These are phyloP conservation scores for Oenanthe oenanthe DNA, from an alignment of 2,113 vertebrate species.

Conservation along the genomic window DNA sequence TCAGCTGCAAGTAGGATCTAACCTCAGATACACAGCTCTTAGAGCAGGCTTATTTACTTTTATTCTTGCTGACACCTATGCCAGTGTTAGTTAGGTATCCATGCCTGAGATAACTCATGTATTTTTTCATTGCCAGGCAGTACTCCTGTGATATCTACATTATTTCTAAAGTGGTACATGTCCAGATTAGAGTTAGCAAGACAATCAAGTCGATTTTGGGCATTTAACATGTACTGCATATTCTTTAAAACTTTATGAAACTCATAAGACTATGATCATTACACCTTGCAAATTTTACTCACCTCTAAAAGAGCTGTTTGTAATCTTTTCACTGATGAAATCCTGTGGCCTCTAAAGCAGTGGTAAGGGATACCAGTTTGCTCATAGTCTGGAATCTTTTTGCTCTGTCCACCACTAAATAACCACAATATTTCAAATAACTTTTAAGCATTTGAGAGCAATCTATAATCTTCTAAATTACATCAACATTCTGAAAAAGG, in stretches of 20 bases:
- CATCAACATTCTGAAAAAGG: neutral
- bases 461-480: neutral
- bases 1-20: neutral
- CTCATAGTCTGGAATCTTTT: neutral
- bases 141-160: neutral
- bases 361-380: neutral
- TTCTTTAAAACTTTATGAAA: neutral
- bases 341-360: neutral
- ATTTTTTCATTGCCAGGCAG: neutral
- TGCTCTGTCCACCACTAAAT: neutral
- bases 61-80: neutral
- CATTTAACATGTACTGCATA: accelerated
- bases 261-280: neutral
- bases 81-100: neutral
- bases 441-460: neutral
- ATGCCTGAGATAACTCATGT: neutral
- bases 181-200: neutral
- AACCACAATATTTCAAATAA: neutral
- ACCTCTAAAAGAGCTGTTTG: neutral
- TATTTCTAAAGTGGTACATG: neutral
- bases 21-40: neutral
- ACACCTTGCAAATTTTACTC: neutral
- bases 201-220: neutral
- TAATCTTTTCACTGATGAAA: neutral
- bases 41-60: neutral